These are phyloP conservation scores for Plebejus melissa DNA, from an alignment of 2,888 invertebrate species.

Conservation along the genomic window DNA sequence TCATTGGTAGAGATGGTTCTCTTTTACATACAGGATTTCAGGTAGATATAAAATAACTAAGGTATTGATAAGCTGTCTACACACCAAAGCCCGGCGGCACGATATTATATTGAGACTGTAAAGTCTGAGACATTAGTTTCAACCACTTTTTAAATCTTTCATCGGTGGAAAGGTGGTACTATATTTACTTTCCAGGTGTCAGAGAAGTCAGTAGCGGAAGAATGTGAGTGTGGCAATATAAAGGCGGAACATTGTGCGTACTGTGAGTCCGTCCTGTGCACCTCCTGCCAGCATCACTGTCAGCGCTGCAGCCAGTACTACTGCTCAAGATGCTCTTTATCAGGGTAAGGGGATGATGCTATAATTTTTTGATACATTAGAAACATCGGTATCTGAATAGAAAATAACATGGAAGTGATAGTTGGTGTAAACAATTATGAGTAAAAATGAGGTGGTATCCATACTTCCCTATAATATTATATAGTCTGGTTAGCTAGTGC, in stretches of 20 bases:
- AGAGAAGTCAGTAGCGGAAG: not conserved
- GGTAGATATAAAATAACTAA: constrained; percentile 42
- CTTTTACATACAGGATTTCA: constrained; percentile 52
- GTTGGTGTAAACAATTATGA: too few species aligned
- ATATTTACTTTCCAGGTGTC: constrained; percentile 4
- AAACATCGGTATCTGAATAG: too few species aligned
- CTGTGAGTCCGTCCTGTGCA: constrained; percentile 43
- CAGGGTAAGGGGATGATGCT: constrained; percentile 44
- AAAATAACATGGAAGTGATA: too few species aligned
- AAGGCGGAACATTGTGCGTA: constrained; percentile 11
- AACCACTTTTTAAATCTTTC: too few species aligned
- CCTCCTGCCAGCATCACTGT: constrained; percentile 49
- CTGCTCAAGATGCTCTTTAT: constrained; percentile 55
- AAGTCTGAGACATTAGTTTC: too few species aligned
- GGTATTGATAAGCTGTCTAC: not conserved
- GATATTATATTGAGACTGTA: too few species aligned
- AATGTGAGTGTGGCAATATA: constrained; percentile 17
- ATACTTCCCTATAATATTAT: too few species aligned
- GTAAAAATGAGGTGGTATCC: too few species aligned
- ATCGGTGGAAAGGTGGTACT: too few species aligned
- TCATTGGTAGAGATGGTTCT: constrained; percentile 59
- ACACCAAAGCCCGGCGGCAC: too few species aligned
- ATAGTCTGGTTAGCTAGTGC: too few species aligned
- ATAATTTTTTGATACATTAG: not conserved
- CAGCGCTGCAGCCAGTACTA: constrained; percentile 45